These are phyloP conservation scores for Actinemys pallida DNA, from an alignment of 2,113 vertebrate genomes.

Conservation along the genomic window DNA sequence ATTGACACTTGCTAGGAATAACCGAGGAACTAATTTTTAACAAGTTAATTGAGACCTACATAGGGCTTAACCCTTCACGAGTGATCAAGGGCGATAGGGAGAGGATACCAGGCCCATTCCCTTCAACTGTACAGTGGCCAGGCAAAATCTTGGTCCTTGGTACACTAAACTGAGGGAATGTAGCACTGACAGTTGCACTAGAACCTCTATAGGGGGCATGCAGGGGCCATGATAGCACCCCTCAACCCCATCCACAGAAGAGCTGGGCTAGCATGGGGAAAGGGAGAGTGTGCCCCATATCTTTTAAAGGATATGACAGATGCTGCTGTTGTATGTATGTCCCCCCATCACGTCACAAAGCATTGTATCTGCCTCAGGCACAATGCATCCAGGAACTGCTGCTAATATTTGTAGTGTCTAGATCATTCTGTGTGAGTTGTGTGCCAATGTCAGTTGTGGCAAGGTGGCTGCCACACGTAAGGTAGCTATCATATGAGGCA, in stretches of 20 bases:
- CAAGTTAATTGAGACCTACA: conserved; percentile 68
- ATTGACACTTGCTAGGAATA: conserved; percentile 56
- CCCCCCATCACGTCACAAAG: not conserved
- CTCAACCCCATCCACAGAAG: not conserved
- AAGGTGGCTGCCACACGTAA: not conserved
- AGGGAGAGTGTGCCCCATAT: not conserved
- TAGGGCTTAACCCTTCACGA: conserved; percentile 45
- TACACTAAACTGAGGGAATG: not conserved
- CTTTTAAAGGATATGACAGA: not conserved
- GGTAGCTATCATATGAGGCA: not conserved
- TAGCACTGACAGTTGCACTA: not conserved
- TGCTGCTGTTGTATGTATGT: not conserved
- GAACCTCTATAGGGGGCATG: not conserved
- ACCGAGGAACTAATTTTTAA: conserved; percentile 59
- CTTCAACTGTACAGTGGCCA: conserved; percentile 1
- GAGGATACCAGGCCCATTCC: conserved; percentile 1
- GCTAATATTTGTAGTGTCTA: not conserved
- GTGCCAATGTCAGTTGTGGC: not conserved
- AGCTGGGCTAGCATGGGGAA: not conserved
- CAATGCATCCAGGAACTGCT: not conserved
- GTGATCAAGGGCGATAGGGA: conserved; percentile 42
- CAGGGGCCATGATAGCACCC: not conserved
- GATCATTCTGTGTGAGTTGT: not conserved
- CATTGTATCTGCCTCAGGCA: not conserved
- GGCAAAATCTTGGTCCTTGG: not conserved